These are phyloP conservation scores for Takifugu flavidus DNA, from an alignment of 2,113 vertebrate species.

Conservation along the genomic window DNA sequence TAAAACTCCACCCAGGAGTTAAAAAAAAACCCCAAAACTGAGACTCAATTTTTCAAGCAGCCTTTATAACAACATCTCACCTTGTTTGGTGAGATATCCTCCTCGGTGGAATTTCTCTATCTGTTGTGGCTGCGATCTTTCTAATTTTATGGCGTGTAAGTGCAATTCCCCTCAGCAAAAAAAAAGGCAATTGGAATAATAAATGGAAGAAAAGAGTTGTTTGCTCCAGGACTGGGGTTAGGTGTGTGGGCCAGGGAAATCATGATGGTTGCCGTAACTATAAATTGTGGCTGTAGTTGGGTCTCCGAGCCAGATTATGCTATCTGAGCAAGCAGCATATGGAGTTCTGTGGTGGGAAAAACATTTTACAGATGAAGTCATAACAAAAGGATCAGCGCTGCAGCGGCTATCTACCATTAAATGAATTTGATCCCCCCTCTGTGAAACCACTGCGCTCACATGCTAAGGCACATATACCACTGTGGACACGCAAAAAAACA, in stretches of 20 bases:
- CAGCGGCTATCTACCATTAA: conserved; percentile 48
- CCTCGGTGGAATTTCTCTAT: conserved; percentile 33
- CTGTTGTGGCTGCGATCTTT: conserved; percentile 55
- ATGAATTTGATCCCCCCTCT: conserved; percentile 54
- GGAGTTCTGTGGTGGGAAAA: conserved; percentile 60
- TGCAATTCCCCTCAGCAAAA: conserved; percentile 51
- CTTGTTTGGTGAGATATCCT: conserved; percentile 14
- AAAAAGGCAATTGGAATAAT: conserved; percentile 55
- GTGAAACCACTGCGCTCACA: conserved; percentile 48
- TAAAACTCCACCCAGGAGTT: no score
- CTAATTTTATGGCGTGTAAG: conserved; percentile 55
- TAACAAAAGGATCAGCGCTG: conserved; percentile 52
- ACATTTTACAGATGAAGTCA: conserved; percentile 66
- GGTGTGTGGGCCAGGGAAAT: conserved; percentile 41
- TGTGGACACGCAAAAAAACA: conserved; percentile 26
- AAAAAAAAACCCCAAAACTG: no score
- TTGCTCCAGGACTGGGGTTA: conserved; percentile 39
- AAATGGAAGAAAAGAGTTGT: conserved; percentile 66
- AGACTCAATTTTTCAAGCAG: no score
- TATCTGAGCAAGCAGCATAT: conserved; percentile 60
- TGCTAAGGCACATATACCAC: conserved; percentile 26
- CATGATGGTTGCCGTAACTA: conserved; percentile 49
- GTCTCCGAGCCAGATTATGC: conserved; percentile 54
- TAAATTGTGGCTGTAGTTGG: conserved; percentile 67
- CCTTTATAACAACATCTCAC: conserved; percentile 14